A percentile compares a stretch with the other conserved stretches of the same genome.
Conservation (phyloP, 2,888 invertebrate species). For the Bembecia ichneumoniformis region DNA sequence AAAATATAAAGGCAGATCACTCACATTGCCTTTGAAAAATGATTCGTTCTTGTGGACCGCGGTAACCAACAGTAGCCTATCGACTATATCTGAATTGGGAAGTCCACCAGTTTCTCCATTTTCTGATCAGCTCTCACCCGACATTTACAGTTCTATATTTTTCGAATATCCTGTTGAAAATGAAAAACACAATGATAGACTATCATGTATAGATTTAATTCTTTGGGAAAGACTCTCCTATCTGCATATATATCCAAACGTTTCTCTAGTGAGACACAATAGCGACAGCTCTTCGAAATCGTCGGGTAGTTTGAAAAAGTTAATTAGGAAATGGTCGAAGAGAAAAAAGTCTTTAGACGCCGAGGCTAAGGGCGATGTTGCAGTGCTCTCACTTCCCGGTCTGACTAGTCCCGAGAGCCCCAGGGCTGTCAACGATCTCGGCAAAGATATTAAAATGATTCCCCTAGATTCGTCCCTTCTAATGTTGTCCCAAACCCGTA, state of each 20-base stretch:
- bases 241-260: conserved; percentile 44
- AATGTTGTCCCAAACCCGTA: conserved; percentile 49
- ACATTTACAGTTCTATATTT: conserved; percentile 56
- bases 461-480: conserved; percentile 52
- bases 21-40: conserved; percentile 34
- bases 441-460: conserved; percentile 46
- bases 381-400: conserved; percentile 47
- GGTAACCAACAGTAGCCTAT: conserved; percentile 33
- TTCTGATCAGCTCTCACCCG: conserved; percentile 36
- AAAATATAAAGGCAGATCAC: conserved; percentile 31
- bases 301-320: conserved; percentile 35
- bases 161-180: conserved; percentile 43
- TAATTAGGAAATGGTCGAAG: conserved; percentile 33
- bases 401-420: conserved; percentile 33
- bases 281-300: conserved; percentile 36
- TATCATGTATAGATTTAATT: conserved; percentile 55
- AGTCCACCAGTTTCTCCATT: conserved; percentile 30
- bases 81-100: conserved; percentile 50
- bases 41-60: conserved; percentile 49
- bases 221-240: conserved; percentile 55
- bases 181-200: conserved; percentile 30
- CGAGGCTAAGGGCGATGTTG: conserved; percentile 41
- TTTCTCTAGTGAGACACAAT: conserved; percentile 36
- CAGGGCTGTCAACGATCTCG: conserved; percentile 43
- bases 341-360: conserved; percentile 29